phyloP scores from a whole-genome alignment of 2,113 vertebrate genomes.

The Dinomys branickii region DNA sequence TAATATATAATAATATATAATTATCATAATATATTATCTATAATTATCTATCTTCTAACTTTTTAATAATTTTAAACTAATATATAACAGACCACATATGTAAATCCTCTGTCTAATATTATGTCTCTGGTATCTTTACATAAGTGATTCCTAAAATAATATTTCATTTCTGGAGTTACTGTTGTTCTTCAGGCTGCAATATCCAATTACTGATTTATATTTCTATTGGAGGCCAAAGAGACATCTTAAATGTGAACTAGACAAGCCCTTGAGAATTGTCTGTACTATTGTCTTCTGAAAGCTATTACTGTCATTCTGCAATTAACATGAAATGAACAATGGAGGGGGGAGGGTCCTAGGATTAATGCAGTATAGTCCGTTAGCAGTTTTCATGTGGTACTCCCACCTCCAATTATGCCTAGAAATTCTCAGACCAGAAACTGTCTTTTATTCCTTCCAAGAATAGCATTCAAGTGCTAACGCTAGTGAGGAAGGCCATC shows the following conservation, averaged over 20 bases:
- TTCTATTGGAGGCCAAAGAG: not conserved
- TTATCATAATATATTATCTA: too few relatives aligned
- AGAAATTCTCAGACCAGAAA: not conserved
- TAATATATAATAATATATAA: too few relatives aligned
- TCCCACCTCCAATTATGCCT: not conserved
- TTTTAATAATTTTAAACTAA: not conserved
- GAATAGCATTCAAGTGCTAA: not conserved
- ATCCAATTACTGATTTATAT: not conserved
- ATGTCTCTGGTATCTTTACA: not conserved
- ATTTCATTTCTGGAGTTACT: not conserved
- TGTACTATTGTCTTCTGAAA: not conserved
- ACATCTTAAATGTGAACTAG: not conserved
- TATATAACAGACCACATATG: not conserved
- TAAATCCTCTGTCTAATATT: not conserved
- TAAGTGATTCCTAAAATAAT: not conserved
- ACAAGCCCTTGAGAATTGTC: not conserved
- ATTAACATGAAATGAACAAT: not conserved
- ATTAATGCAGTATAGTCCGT: not conserved
- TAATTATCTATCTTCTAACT: not conserved
- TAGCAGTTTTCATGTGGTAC: not conserved
- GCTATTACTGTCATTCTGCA: not conserved
- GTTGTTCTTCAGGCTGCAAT: not conserved
- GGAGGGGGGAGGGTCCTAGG: not conserved
- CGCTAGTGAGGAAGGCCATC: fast-evolving
- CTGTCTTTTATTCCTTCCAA: not conserved